Conservation (phyloP, 2,113 vertebrate genomes). For the Coturnix japonica region DNA sequence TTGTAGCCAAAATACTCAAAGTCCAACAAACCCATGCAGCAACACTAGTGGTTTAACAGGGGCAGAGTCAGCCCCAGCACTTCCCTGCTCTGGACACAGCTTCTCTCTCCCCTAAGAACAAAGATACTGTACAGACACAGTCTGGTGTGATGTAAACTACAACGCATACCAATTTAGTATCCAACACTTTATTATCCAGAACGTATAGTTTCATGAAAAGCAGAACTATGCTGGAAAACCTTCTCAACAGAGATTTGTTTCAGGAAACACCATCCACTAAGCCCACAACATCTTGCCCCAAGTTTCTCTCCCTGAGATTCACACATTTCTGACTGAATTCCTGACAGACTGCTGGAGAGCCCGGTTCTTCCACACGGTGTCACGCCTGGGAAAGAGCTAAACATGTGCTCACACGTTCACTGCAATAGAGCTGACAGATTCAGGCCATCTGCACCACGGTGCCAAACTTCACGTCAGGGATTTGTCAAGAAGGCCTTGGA, state of each 20-base stretch:
- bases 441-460: neutral
- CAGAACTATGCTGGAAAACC: neutral
- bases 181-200: neutral
- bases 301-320: conserved; percentile 10
- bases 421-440: conserved; percentile 5
- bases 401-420: neutral
- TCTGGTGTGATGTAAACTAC: neutral
- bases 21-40: neutral
- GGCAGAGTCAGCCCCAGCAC: neutral
- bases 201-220: neutral
- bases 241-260: neutral
- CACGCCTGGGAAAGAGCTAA: neutral
- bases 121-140: neutral
- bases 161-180: neutral
- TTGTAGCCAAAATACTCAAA: neutral
- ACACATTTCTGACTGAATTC: neutral
- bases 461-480: neutral
- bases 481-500: neutral
- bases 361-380: neutral
- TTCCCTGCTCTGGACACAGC: neutral
- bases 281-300: neutral
- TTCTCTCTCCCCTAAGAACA: neutral
- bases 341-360: conserved; percentile 35
- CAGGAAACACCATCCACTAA: conserved; percentile 5
- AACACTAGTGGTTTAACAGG: rapidly evolving